Conservation (phyloP, 2,797 vertebrate species). For the Lutjanus argentimaculatus region DNA sequence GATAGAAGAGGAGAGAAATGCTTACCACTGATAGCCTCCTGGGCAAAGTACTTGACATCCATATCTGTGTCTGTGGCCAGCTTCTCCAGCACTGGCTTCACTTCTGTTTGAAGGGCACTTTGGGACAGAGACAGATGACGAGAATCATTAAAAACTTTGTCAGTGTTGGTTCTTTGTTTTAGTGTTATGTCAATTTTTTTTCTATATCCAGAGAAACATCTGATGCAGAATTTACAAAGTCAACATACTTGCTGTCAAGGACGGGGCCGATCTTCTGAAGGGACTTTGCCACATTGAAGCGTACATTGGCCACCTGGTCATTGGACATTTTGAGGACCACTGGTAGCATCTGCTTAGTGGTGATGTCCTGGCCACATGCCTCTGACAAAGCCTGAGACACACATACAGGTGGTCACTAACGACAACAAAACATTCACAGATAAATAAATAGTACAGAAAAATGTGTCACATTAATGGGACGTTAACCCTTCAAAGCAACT, state of each 20-base stretch:
- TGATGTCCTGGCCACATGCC: conserved; percentile 93
- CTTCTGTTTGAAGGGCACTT: conserved; percentile 91
- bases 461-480: not conserved
- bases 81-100: conserved; percentile 92
- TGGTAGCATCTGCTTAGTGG: conserved; percentile 94
- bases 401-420: not conserved
- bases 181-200: not conserved
- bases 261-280: conserved; percentile 94
- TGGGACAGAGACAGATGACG: conserved; percentile 1
- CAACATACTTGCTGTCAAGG: conserved; percentile 89
- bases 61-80: conserved; percentile 92
- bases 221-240: not conserved
- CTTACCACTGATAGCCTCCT: conserved; percentile 93
- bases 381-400: conserved; percentile 88
- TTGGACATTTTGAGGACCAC: conserved; percentile 94
- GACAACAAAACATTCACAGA: not conserved
- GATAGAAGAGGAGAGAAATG: not conserved
- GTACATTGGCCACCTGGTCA: conserved; percentile 95
- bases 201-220: not conserved
- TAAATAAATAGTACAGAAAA: fast-evolving
- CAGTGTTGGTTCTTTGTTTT: not conserved
- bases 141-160: not conserved
- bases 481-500: not conserved
- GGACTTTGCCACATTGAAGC: conserved; percentile 95
- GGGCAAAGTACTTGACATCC: conserved; percentile 96